Percentiles rank a stretch among this genome's conserved stretches.
Evolutionary conservation across 2,888 invertebrate genomes (phyloP).

Genomic region (Crematogaster levior): DNA sequence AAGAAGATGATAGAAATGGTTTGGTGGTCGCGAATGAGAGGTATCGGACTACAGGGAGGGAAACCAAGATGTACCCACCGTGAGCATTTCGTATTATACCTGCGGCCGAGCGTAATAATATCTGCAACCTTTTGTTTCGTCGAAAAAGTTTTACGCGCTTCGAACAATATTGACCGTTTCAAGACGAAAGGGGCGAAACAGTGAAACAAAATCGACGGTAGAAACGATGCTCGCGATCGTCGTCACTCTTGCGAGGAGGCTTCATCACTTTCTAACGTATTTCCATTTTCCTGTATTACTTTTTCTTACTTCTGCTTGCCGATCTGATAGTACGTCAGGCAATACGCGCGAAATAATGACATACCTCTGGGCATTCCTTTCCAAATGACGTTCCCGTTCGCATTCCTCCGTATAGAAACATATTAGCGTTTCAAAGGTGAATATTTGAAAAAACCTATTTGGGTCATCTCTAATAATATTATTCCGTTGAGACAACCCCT

Average conservation of each 20-base stretch:
- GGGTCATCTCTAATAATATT: slow-evolving; percentile 45
- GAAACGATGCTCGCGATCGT: slow-evolving; percentile 4
- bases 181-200: slow-evolving; percentile 10
- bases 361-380: slow-evolving; percentile 64
- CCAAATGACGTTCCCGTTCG: slow-evolving; percentile 59
- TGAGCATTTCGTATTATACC: slow-evolving; percentile 65
- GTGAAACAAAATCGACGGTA: neutral
- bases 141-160: slow-evolving; percentile 72
- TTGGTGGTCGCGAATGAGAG: slow-evolving; percentile 72
- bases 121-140: slow-evolving; percentile 75
- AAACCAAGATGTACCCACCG: slow-evolving; percentile 56
- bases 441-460: slow-evolving; percentile 41
- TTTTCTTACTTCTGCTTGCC: slow-evolving; percentile 47
- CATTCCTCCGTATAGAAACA: slow-evolving; percentile 33
- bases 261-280: slow-evolving; percentile 66
- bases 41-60: slow-evolving; percentile 51
- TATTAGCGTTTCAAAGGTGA: slow-evolving; percentile 13
- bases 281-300: slow-evolving; percentile 60
- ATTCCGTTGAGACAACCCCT: slow-evolving; percentile 34
- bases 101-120: slow-evolving; percentile 68
- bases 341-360: slow-evolving; percentile 75
- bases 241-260: slow-evolving; percentile 16
- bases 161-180: slow-evolving; percentile 66
- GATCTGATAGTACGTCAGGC: slow-evolving; percentile 69
- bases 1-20: slow-evolving; percentile 71